phyloP scores from a whole-genome alignment of 2,888 invertebrate species.

The Salticus scenicus region DNA sequence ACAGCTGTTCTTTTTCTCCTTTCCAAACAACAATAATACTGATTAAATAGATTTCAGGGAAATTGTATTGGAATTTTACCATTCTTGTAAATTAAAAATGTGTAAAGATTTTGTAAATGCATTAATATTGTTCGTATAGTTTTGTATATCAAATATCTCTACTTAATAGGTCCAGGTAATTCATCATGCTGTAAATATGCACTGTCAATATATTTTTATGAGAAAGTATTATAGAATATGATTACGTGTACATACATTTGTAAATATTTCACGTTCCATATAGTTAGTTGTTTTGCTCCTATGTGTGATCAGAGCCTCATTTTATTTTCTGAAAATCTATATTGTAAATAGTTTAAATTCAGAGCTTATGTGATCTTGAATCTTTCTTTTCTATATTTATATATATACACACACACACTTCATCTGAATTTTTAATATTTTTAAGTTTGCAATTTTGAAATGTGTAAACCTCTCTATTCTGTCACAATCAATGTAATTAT shows the following conservation, averaged over 20 bases:
- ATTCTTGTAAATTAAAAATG: too few relatives aligned
- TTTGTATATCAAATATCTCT: neutral
- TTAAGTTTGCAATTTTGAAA: too few relatives aligned
- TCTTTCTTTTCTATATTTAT: neutral
- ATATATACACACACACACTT: neutral
- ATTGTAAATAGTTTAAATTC: neutral
- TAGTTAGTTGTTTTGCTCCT: neutral
- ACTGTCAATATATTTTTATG: neutral
- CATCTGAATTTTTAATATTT: neutral
- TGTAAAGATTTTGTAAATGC: neutral
- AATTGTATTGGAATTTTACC: too few relatives aligned
- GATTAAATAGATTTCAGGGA: too few relatives aligned
- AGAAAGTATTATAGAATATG: neutral
- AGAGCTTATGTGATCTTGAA: neutral
- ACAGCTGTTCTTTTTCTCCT: too few relatives aligned
- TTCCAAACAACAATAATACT: too few relatives aligned
- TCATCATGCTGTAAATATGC: neutral
- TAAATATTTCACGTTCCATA: neutral
- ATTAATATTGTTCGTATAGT: neutral
- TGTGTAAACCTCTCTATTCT: neutral
- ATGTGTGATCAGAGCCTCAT: neutral
- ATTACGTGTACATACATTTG: neutral
- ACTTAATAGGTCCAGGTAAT: neutral
- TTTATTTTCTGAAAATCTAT: neutral
- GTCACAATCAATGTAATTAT: neutral